These are phyloP conservation scores for Falco punctatus DNA, from an alignment of 2,113 vertebrate species.

Conservation along the genomic window DNA sequence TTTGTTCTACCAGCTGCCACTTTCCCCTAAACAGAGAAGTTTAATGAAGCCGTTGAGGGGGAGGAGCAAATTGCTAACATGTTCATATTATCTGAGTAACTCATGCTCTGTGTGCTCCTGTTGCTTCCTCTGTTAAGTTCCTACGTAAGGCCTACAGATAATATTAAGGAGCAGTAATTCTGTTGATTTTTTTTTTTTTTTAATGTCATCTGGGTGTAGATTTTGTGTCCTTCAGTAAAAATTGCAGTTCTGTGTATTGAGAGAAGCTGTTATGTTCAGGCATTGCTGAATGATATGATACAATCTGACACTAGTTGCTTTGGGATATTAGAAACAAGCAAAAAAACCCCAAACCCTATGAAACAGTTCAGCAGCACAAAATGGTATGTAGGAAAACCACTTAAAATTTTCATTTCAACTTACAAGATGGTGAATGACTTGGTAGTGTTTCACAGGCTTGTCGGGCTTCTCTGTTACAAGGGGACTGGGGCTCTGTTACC, in stretches of 20 bases:
- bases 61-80: not conserved
- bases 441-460: not conserved
- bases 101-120: not conserved
- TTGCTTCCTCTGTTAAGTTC: not conserved
- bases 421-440: not conserved
- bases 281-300: fast-evolving
- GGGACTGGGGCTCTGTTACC: not conserved
- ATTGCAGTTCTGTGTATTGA: not conserved
- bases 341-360: not conserved
- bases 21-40: not conserved
- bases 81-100: not conserved
- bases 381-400: not conserved
- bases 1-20: not conserved
- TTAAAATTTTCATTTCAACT: not conserved
- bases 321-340: not conserved
- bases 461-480: not conserved
- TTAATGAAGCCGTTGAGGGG: not conserved
- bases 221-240: not conserved
- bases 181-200: not conserved
- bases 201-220: not conserved
- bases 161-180: not conserved
- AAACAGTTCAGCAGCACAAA: not conserved
- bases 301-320: not conserved
- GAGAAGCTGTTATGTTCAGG: not conserved
- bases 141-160: not conserved